These are phyloP conservation scores for Arge pagana DNA, from an alignment of 2,888 invertebrate genomes.

Conservation along the genomic window DNA sequence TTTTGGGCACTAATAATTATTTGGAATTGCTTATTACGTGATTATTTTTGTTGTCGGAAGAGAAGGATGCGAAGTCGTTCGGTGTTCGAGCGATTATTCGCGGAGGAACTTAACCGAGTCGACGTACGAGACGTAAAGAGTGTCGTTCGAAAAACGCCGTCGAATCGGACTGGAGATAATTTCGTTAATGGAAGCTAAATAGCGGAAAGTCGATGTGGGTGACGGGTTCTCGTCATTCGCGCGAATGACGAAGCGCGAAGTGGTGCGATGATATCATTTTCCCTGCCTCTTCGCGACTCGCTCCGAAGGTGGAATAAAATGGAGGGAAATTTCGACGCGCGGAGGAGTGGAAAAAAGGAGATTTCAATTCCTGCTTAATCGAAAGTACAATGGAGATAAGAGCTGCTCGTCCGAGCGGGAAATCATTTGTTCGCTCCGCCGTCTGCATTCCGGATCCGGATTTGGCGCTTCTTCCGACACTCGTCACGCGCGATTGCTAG, in stretches of 20 bases:
- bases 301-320: background rate
- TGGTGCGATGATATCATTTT: too few species aligned
- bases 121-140: too few species aligned
- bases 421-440: slow-evolving; percentile 32
- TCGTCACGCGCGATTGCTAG: slow-evolving; percentile 6
- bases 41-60: too few species aligned
- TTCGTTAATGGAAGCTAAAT: too few species aligned
- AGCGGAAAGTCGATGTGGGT: background rate
- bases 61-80: too few species aligned
- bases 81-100: too few species aligned
- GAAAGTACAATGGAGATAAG: background rate
- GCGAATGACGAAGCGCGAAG: background rate
- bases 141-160: too few species aligned
- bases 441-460: background rate
- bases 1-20: too few species aligned
- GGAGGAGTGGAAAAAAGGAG: slow-evolving; percentile 4
- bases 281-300: too few species aligned
- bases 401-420: slow-evolving; percentile 28
- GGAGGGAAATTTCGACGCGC: background rate
- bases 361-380: slow-evolving; percentile 2
- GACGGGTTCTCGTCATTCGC: background rate
- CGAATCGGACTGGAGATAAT: too few species aligned
- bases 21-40: too few species aligned
- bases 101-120: too few species aligned
- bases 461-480: background rate